Conservation (phyloP, 2,888 invertebrate genomes). For the Punctoribates punctum region DNA sequence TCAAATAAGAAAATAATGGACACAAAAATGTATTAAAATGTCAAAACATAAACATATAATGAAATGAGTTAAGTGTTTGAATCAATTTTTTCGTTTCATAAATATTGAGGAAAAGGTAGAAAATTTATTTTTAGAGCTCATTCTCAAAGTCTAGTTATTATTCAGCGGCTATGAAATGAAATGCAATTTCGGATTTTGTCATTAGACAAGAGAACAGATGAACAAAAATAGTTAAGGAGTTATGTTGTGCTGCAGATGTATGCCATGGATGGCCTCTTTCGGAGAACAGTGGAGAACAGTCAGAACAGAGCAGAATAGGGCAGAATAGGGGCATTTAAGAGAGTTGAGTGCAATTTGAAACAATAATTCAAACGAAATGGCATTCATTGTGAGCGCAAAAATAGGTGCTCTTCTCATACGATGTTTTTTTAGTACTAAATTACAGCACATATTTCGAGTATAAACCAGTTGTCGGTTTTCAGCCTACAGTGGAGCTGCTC, state of each 20-base stretch:
- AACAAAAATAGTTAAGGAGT: constrained; percentile 3
- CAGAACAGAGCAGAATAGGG: no score
- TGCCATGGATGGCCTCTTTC: constrained; percentile 35
- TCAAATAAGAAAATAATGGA: not conserved
- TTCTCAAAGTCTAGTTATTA: not conserved
- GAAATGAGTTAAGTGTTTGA: not conserved
- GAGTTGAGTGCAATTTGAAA: constrained; percentile 29
- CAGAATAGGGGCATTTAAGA: not conserved
- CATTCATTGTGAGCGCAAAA: constrained; percentile 5
- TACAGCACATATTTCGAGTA: not conserved
- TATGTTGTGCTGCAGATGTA: constrained; percentile 5
- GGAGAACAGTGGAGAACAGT: not conserved
- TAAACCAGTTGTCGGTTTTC: constrained; percentile 3
- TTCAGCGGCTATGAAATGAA: not conserved
- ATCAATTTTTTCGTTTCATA: not conserved
- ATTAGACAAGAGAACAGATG: not conserved
- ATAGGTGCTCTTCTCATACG: not conserved
- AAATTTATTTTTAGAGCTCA: constrained; percentile 8
- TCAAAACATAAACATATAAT: not conserved
- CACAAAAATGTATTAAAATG: not conserved
- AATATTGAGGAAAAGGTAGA: no score
- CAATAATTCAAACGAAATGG: constrained; percentile 32
- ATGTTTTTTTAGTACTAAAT: constrained; percentile 17
- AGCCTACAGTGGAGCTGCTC: not conserved
- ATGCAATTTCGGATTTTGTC: not conserved